phyloP scores from a whole-genome alignment of 2,113 vertebrate genomes.

The Illadopsis cleaveri region DNA sequence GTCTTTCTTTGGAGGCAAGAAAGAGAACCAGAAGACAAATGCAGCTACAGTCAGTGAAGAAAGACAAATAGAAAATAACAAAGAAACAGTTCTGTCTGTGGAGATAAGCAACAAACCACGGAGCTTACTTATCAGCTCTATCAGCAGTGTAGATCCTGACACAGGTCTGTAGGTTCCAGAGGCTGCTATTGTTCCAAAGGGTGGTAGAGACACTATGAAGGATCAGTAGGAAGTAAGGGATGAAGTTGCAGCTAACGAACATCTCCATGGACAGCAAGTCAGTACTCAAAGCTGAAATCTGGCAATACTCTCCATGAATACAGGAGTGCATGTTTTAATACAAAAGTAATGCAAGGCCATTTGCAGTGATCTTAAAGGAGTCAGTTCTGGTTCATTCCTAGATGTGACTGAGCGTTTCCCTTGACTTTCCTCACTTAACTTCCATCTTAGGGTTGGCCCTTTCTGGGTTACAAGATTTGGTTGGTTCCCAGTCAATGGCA shows the following conservation, averaged over 20 bases:
- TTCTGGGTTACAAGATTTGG: not conserved
- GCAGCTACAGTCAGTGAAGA: not conserved
- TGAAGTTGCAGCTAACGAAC: not conserved
- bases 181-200: not conserved
- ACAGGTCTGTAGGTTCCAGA: not conserved
- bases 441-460: not conserved
- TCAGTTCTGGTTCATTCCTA: not conserved
- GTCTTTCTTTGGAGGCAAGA: not conserved
- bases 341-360: not conserved
- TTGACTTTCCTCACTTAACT: not conserved
- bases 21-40: not conserved
- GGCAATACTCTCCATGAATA: not conserved
- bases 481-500: accelerated
- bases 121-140: not conserved
- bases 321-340: not conserved
- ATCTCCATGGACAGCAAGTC: not conserved
- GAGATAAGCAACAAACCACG: accelerated
- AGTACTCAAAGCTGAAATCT: not conserved
- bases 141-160: not conserved
- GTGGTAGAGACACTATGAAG: not conserved
- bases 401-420: not conserved
- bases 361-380: not conserved
- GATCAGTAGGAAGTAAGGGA: not conserved
- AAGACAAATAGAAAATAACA: not conserved
- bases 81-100: not conserved